phyloP scores from a whole-genome alignment of 2,113 vertebrate species.

The Zosterops japonicus region DNA sequence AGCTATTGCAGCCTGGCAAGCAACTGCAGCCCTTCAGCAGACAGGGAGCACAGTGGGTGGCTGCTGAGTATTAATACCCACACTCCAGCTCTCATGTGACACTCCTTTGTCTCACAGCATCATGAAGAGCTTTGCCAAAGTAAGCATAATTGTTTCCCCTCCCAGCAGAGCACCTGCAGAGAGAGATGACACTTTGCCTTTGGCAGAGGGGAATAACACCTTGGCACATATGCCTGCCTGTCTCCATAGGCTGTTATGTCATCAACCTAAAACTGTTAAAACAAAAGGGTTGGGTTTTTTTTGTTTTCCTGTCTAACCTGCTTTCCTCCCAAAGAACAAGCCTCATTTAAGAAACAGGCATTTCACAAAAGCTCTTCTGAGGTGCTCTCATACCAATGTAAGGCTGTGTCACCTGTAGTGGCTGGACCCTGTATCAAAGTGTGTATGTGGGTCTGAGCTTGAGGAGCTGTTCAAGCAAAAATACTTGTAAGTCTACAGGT shows the following conservation, averaged over 20 bases:
- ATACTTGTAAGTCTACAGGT: not conserved
- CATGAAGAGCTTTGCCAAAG: not conserved
- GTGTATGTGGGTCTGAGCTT: rapidly evolving
- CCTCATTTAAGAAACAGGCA: not conserved
- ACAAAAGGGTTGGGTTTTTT: not conserved
- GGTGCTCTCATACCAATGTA: not conserved
- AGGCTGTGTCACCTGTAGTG: not conserved
- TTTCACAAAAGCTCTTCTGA: not conserved
- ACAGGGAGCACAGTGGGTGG: not conserved
- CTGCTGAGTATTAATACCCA: not conserved
- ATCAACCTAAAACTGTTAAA: not conserved
- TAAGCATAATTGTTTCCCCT: not conserved
- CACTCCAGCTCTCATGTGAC: not conserved
- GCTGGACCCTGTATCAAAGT: not conserved
- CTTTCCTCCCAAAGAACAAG: not conserved
- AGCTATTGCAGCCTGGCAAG: not conserved
- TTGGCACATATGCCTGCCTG: not conserved
- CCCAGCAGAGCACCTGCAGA: not conserved
- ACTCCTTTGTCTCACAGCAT: not conserved
- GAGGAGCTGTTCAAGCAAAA: not conserved
- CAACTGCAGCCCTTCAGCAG: not conserved
- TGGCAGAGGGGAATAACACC: not conserved
- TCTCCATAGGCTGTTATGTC: not conserved
- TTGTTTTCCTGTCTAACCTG: not conserved
- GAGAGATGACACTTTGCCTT: not conserved